A percentile compares a stretch with the other conserved stretches of the same genome.
Evolutionary conservation across 2,888 invertebrate species (phyloP).

Genomic region (Cyrtodaria siliqua): DNA sequence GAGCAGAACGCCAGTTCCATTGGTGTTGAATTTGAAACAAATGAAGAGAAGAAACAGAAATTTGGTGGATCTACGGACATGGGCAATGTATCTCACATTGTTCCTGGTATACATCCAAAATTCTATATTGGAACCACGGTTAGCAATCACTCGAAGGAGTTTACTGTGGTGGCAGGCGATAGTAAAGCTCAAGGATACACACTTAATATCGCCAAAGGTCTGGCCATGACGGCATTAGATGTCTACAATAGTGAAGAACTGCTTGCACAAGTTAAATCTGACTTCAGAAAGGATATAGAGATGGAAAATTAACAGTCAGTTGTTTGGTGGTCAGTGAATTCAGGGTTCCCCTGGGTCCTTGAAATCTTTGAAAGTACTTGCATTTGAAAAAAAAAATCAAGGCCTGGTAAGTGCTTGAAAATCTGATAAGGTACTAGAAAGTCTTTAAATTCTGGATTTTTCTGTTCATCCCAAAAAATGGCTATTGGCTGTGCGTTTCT

Average conservation of each 20-base stretch:
- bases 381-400: too few species aligned
- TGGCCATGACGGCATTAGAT: conserved; percentile 75
- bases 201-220: conserved; percentile 66
- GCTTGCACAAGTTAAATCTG: conserved; percentile 55
- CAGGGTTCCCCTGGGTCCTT: too few species aligned
- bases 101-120: conserved; percentile 82
- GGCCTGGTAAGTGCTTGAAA: too few species aligned
- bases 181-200: conserved; percentile 69
- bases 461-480: too few species aligned
- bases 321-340: too few species aligned
- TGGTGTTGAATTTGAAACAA: conserved; percentile 72
- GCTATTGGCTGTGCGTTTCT: too few species aligned
- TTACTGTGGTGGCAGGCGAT: conserved; percentile 70
- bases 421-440: too few species aligned
- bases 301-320: too few species aligned
- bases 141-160: conserved; percentile 71
- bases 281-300: conserved; percentile 49
- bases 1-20: conserved; percentile 73
- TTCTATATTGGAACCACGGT: conserved; percentile 77
- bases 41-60: conserved; percentile 61
- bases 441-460: too few species aligned
- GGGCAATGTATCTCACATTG: conserved; percentile 83
- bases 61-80: conserved; percentile 84
- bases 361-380: too few species aligned
- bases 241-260: conserved; percentile 57